Base-by-base conservation (phyloP, 2,888 invertebrate genomes). In the Chydorus sphaericus region DNA sequence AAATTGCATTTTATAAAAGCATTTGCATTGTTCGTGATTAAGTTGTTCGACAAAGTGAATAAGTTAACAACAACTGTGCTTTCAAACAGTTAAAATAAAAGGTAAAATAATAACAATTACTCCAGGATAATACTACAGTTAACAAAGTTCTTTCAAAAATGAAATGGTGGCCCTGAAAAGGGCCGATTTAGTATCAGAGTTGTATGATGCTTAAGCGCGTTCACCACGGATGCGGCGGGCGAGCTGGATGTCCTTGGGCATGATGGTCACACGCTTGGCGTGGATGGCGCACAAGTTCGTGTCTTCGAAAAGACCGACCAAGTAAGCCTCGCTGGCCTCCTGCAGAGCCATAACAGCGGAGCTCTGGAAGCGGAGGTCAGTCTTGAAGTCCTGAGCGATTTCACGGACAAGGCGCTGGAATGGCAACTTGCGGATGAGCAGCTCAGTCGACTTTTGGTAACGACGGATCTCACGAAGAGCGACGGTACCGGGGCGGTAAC, bases 211-310 rank as follows among this genome's bases (percentile, higher is more conserved):
- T n/a, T n/a, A n/a, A n/a, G n/a, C n/a, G n/a, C n/a, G n/a, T n/a
- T n/a, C n/a, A n/a, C n/a, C n/a, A n/a, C n/a, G n/a, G n/a, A n/a
- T n/a, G n/a, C n/a, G n/a, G n/a, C 36, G 36, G 11, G 93, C 93
- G 71, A 94, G 77, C 74, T 92, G 92, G 68, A 94, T 93, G 71
- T 94, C 93, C 75, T 93, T 94, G 65, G 93, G 93, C 92, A 93
- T 93, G 74, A 94, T 93, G 62, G 93, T 94, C 57, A 93, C 93
- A 66, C 93, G 83, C 74, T 93, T 93, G 65, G 93, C 93, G 69
- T 94, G 94, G 70, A 94, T 93, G 63, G 92, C 93, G 75, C 92
- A 93, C 79, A 94, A 79, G 75, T 94, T 94, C 63, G 94, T 94
- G 76, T 94, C 94, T 78, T 94, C 94, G 73, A 96, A 94, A 58